phyloP scores from a whole-genome alignment of 2,113 vertebrate species.

The Promerops cafer region DNA sequence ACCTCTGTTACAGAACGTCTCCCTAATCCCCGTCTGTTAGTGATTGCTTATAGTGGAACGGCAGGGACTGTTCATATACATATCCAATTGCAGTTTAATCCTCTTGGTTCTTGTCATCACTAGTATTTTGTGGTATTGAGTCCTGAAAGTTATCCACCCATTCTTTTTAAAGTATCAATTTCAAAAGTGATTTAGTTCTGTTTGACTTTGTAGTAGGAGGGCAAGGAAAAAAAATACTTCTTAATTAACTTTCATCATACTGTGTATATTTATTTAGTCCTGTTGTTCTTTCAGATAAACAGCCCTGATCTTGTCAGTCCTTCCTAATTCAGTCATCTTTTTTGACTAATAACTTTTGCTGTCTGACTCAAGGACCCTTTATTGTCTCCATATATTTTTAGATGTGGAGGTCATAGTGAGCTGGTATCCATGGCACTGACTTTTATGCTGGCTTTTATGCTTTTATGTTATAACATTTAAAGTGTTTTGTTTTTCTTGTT shows the following conservation, averaged over 20 bases:
- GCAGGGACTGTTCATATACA: rapidly evolving
- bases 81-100: background rate
- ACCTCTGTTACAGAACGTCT: background rate
- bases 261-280: background rate
- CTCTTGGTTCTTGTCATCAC: background rate
- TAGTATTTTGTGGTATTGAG: background rate
- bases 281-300: background rate
- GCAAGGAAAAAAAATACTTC: background rate
- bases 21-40: background rate
- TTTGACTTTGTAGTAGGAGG: background rate
- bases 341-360: background rate
- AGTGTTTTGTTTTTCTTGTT: background rate
- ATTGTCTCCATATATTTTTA: background rate
- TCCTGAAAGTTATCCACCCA: background rate
- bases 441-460: background rate
- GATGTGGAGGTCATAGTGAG: background rate
- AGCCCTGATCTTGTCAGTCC: background rate
- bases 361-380: background rate
- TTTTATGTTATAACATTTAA: background rate
- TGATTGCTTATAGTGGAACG: background rate
- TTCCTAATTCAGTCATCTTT: background rate
- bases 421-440: background rate
- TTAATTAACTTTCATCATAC: background rate
- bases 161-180: background rate
- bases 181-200: background rate